These are phyloP conservation scores for Platanista minor DNA, from an alignment of 2,113 vertebrate species.

Conservation along the genomic window DNA sequence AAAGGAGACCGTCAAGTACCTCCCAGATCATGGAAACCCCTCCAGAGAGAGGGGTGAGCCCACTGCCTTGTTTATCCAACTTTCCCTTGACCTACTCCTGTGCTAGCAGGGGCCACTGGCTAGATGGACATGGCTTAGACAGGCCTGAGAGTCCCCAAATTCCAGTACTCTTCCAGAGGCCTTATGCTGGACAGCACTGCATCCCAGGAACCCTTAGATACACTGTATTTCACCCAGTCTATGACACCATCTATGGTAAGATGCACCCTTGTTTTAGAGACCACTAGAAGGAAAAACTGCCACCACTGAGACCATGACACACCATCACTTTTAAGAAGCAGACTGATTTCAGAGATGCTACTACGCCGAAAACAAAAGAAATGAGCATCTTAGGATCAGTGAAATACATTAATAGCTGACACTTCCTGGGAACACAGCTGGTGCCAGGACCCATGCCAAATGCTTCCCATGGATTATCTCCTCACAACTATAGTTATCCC, in stretches of 20 bases:
- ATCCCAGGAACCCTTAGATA: no score
- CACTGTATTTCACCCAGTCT: neutral
- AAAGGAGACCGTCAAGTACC: neutral
- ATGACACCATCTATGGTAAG: neutral
- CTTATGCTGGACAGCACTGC: neutral
- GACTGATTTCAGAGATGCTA: conserved; percentile 24
- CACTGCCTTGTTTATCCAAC: neutral
- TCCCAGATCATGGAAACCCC: neutral
- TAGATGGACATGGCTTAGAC: neutral
- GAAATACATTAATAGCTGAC: conserved; percentile 43
- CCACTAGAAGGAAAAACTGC: neutral
- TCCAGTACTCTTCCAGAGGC: neutral
- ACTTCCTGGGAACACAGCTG: conserved; percentile 43
- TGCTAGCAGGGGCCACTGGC: neutral
- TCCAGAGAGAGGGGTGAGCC: no score
- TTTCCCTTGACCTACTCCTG: neutral
- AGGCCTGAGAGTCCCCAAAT: neutral
- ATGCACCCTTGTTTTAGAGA: neutral
- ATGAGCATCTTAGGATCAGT: conserved; percentile 7
- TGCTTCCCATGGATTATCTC: neutral
- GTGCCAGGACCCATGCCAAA: conserved; percentile 37
- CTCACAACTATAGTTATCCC: conserved; percentile 40
- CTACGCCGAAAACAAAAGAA: neutral
- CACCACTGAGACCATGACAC: neutral
- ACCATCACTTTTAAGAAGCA: conserved; percentile 31